Evolutionary conservation across 2,113 vertebrate species (phyloP).

Genomic region (Limnothrissa miodon): DNA sequence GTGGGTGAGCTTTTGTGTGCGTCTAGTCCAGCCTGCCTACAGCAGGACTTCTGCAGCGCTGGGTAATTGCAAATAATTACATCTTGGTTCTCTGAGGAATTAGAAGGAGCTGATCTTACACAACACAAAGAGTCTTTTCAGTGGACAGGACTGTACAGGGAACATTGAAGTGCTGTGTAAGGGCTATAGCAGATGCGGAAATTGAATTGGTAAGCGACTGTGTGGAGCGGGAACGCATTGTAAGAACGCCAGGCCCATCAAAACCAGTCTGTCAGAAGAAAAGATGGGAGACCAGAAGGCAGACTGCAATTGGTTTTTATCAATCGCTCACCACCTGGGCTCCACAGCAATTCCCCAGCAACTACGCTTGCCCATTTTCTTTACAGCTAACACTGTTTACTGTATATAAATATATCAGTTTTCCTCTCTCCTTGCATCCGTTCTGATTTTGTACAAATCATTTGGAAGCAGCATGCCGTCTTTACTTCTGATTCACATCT

Average conservation of each 20-base stretch:
- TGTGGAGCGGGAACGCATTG: conserved; percentile 18
- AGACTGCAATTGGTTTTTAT: conserved; percentile 9
- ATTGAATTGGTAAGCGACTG: conserved; percentile 22
- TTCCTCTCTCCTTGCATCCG: not conserved
- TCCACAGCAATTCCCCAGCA: not conserved
- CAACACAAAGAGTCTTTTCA: conserved; percentile 4
- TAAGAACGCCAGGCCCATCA: not conserved
- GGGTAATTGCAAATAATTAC: conserved; percentile 63
- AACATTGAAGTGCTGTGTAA: conserved; percentile 7
- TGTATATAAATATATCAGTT: not conserved
- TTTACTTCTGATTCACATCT: not conserved
- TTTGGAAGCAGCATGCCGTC: not conserved
- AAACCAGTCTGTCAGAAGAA: conserved; percentile 24
- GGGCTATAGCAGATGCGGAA: conserved; percentile 22
- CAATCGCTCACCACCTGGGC: not conserved
- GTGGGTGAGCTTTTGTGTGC: not conserved
- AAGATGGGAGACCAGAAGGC: conserved; percentile 12
- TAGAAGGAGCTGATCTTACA: conserved; percentile 49
- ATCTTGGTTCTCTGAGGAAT: conserved; percentile 55
- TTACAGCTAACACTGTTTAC: not conserved
- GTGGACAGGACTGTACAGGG: conserved; percentile 26
- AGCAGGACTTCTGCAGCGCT: conserved; percentile 41
- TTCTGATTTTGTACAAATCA: not conserved
- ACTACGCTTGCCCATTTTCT: not conserved
- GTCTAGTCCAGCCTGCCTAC: not conserved